Conservation (phyloP, 2,888 invertebrate species). For the Stenodema calcarata region DNA sequence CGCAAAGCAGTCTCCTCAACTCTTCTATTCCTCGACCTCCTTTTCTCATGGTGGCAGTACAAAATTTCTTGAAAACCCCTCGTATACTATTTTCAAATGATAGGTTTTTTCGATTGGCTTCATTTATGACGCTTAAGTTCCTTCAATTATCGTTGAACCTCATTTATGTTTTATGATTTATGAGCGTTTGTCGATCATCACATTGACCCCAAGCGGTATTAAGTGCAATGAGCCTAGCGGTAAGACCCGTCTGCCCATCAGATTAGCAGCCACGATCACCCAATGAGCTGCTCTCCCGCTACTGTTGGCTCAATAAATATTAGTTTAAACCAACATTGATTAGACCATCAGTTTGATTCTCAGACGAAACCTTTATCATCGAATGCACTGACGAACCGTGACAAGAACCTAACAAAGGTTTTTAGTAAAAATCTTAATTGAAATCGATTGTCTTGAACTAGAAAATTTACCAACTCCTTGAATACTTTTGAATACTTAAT, state of each 20-base stretch:
- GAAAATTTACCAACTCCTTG: no score
- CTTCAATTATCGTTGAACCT: conserved; percentile 55
- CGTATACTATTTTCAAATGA: conserved; percentile 37
- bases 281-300: not conserved
- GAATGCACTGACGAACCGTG: no score
- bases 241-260: not conserved
- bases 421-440: no score
- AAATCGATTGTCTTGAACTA: no score
- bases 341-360: no score
- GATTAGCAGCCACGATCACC: not conserved
- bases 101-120: conserved; percentile 54
- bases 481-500: no score
- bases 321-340: no score
- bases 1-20: conserved; percentile 45
- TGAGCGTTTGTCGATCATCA: conserved; percentile 5
- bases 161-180: conserved; percentile 18
- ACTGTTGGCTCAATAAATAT: no score
- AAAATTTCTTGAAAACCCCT: conserved; percentile 68
- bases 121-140: conserved; percentile 55
- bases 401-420: no score
- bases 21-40: conserved; percentile 51
- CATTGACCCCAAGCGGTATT: not conserved
- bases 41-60: conserved; percentile 68
- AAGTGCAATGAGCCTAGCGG: not conserved
- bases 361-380: no score